Percentiles rank a stretch among this genome's conserved stretches.
phyloP scores from a whole-genome alignment of 2,797 vertebrate genomes.

The Gobio occitaniae region DNA sequence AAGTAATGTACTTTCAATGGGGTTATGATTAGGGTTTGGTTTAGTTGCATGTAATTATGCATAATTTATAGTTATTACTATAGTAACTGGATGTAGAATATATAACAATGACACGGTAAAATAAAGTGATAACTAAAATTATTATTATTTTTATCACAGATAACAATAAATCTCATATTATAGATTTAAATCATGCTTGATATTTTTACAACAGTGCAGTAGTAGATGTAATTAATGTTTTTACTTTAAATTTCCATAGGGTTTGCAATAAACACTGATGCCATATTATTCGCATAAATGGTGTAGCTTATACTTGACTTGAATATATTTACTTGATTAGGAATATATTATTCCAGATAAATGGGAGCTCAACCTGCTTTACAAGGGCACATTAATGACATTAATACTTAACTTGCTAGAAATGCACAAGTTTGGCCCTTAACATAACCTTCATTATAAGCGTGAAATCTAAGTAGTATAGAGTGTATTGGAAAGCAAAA shows the following conservation, averaged over 20 bases:
- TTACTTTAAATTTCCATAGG: not conserved
- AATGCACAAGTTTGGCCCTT: not conserved
- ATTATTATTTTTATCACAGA: not conserved
- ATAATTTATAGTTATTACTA: too few relatives aligned
- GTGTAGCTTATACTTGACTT: not conserved
- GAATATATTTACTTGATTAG: not conserved
- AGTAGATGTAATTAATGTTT: not conserved
- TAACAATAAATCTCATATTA: not conserved
- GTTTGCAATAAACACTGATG: not conserved
- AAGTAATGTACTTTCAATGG: too few relatives aligned
- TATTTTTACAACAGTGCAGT: not conserved
- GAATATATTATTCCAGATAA: constrained; percentile 4
- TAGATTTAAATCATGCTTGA: not conserved
- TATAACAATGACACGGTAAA: too few relatives aligned
- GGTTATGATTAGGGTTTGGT: too few relatives aligned
- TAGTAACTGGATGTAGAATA: too few relatives aligned
- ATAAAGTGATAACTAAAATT: too few relatives aligned
- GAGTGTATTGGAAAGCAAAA: not conserved
- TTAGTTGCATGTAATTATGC: too few relatives aligned
- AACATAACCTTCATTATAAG: not conserved
- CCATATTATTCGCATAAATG: not conserved
- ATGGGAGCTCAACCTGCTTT: not conserved
- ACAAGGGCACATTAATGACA: not conserved
- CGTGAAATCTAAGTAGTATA: too few relatives aligned
- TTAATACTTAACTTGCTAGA: not conserved